A percentile compares a stretch with the other conserved stretches of the same genome.
phyloP scores from a whole-genome alignment of 2,797 vertebrate species.

The Alcedo atthis region DNA sequence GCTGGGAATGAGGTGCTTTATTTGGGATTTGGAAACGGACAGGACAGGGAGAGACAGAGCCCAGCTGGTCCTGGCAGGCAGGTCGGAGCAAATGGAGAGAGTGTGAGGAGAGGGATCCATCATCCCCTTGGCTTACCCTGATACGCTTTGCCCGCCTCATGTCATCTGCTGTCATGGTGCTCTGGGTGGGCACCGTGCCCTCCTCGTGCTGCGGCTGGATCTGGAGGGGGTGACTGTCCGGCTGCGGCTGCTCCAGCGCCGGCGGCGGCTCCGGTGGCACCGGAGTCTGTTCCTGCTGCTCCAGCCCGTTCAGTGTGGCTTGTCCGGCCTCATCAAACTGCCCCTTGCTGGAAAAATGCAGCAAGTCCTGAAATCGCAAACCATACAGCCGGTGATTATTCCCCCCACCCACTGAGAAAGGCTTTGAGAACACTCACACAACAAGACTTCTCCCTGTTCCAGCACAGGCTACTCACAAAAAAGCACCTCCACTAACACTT shows the following conservation, averaged over 20 bases:
- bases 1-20: neutral
- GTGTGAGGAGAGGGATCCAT: neutral
- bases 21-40: neutral
- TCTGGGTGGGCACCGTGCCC: constrained; percentile 72
- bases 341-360: constrained; percentile 86
- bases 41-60: neutral
- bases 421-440: neutral
- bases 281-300: constrained; percentile 80
- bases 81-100: neutral
- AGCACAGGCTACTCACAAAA: neutral
- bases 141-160: constrained; percentile 94
- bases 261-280: constrained; percentile 54
- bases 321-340: constrained; percentile 84
- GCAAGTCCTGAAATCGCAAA: constrained; percentile 85
- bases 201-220: constrained; percentile 82
- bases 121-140: constrained; percentile 77
- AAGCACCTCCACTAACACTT: neutral
- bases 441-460: neutral
- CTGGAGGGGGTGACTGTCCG: constrained; percentile 55
- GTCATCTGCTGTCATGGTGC: constrained; percentile 89
- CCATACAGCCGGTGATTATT: constrained; percentile 58
- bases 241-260: constrained; percentile 72
- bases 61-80: neutral
- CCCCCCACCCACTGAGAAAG: constrained; percentile 41
- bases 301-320: constrained; percentile 85